phyloP scores from a whole-genome alignment of 2,113 vertebrate genomes.

The Desmodus rotundus region DNA sequence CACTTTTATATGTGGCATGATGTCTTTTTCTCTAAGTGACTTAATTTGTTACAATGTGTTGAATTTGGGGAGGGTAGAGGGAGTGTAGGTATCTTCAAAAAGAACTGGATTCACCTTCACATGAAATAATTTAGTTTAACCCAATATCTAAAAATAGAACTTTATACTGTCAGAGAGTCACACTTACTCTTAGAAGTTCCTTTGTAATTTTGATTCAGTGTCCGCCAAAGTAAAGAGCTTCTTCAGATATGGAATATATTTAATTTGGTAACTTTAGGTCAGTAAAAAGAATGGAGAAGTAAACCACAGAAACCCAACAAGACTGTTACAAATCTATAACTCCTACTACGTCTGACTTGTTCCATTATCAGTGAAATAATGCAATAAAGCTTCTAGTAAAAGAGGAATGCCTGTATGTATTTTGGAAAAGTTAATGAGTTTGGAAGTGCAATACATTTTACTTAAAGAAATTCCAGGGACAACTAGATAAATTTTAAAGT shows the following conservation, averaged over 20 bases:
- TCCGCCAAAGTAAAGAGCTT: background rate
- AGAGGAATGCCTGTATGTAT: conserved; percentile 59
- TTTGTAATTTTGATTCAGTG: conserved; percentile 5
- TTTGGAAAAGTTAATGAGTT: conserved; percentile 59
- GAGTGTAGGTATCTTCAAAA: background rate
- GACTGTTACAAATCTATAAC: background rate
- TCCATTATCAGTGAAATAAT: background rate
- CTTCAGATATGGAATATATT: background rate
- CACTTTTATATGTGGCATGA: conserved; percentile 16
- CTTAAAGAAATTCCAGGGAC: conserved; percentile 48
- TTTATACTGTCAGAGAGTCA: conserved; percentile 6
- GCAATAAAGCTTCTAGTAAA: conserved; percentile 46
- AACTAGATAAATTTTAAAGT: conserved; percentile 7
- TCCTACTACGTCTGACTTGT: background rate
- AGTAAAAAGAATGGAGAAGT: background rate
- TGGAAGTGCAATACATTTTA: background rate
- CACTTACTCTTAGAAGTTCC: conserved; percentile 14
- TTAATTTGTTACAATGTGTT: conserved; percentile 30
- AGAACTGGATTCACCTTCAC: conserved; percentile 2
- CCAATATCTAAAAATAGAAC: conserved; percentile 10
- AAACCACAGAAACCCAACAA: background rate
- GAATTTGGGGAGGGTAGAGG: background rate
- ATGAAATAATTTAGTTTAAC: conserved; percentile 34
- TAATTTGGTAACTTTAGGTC: background rate
- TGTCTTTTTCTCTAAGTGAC: background rate